Evolutionary conservation across 2,113 vertebrate species (phyloP).

Genomic region (Anoplopoma fimbria): DNA sequence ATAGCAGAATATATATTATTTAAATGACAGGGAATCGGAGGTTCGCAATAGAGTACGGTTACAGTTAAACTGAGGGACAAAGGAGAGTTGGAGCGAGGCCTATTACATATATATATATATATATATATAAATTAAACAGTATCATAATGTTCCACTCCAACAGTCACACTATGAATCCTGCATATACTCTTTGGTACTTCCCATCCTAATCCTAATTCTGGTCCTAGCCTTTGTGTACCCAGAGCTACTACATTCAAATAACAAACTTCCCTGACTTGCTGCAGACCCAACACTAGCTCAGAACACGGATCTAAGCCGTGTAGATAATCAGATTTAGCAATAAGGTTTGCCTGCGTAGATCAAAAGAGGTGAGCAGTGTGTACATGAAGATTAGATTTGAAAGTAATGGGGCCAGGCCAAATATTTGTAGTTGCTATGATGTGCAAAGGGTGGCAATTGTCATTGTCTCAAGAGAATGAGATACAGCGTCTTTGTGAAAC

Average conservation of each 20-base stretch:
- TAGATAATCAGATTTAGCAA: background rate
- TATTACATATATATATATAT: too few relatives aligned
- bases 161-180: background rate
- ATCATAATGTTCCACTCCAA: background rate
- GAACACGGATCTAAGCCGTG: background rate
- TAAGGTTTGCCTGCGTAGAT: background rate
- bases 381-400: background rate
- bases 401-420: background rate
- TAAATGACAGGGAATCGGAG: background rate
- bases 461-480: background rate
- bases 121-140: too few relatives aligned
- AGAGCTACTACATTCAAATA: background rate
- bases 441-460: background rate
- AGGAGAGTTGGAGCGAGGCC: background rate
- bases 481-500: background rate
- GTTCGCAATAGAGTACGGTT: background rate
- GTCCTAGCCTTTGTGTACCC: background rate
- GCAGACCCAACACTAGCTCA: background rate
- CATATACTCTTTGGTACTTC: background rate
- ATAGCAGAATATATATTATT: background rate
- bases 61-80: background rate
- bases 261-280: background rate
- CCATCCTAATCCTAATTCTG: background rate
- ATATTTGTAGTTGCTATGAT: background rate
- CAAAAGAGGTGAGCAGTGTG: slow-evolving; percentile 6